A percentile compares a stretch with the other conserved stretches of the same genome.
Conservation (phyloP, 2,113 vertebrate genomes). For the Melozone crissalis region DNA sequence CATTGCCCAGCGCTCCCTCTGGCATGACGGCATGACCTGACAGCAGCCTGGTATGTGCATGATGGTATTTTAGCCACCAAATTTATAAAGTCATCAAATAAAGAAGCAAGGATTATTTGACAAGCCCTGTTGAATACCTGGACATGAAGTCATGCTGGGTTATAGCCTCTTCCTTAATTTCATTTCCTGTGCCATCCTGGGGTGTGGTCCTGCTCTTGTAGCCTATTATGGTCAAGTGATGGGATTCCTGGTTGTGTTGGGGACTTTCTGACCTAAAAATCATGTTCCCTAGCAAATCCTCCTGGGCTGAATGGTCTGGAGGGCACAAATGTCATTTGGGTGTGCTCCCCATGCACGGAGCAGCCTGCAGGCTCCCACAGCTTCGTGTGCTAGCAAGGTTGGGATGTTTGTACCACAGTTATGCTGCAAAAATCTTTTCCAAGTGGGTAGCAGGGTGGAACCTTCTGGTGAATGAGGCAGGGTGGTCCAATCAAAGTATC, state of each 20-base stretch:
- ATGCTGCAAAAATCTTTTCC: background rate
- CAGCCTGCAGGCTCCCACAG: background rate
- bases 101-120: background rate
- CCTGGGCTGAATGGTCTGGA: background rate
- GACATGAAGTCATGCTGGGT: background rate
- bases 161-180: background rate
- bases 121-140: background rate
- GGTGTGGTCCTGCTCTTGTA: background rate
- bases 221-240: background rate
- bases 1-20: no score
- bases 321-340: background rate
- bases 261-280: background rate
- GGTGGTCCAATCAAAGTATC: background rate
- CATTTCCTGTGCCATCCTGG: background rate
- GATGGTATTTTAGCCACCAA: background rate
- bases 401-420: background rate
- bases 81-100: background rate
- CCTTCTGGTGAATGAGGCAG: background rate
- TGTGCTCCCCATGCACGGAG: fast-evolving
- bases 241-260: fast-evolving
- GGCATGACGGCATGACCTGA: background rate
- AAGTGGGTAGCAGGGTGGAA: background rate
- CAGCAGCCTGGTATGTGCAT: background rate
- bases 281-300: background rate
- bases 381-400: fast-evolving